Percentiles rank a stretch among this genome's conserved stretches.
Conservation (phyloP, 2,888 invertebrate genomes). For the Smittia aterrima region DNA sequence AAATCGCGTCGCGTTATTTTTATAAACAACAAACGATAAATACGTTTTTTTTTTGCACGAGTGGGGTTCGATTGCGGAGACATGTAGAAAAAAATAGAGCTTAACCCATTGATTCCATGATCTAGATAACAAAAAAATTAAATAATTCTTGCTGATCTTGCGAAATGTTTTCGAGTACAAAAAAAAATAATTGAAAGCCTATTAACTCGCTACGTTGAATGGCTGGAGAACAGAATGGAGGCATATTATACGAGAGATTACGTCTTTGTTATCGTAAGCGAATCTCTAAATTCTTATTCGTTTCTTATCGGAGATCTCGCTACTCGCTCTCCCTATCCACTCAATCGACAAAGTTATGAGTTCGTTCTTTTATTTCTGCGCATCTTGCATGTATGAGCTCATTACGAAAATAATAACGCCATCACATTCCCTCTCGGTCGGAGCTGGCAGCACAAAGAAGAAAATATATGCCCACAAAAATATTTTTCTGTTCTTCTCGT, state of each 20-base stretch:
- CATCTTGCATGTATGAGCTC: no score
- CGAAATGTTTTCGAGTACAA: neutral
- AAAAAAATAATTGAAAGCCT: slow-evolving; percentile 4
- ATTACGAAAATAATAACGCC: no score
- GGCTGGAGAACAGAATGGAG: neutral
- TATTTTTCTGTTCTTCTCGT: no score
- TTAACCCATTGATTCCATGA: slow-evolving; percentile 36
- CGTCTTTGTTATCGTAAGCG: neutral
- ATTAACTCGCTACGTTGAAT: neutral
- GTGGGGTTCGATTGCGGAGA: slow-evolving; percentile 2
- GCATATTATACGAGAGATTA: neutral
- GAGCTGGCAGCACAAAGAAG: no score
- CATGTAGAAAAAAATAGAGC: neutral
- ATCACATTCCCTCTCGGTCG: no score
- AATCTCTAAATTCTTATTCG: neutral
- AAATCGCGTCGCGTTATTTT: slow-evolving; percentile 1
- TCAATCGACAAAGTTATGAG: no score
- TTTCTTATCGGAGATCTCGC: no score
- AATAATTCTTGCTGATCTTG: neutral
- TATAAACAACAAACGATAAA: slow-evolving; percentile 8
- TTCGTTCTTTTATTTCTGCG: no score
- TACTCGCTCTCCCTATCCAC: no score
- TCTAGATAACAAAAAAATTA: slow-evolving; percentile 16
- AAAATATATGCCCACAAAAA: no score
- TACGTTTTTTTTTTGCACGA: neutral